Percentiles rank a stretch among this genome's conserved stretches.
Evolutionary conservation across 1,140 invertebrate genomes (phyloP).

Genomic region (Periplaneta americana): DNA sequence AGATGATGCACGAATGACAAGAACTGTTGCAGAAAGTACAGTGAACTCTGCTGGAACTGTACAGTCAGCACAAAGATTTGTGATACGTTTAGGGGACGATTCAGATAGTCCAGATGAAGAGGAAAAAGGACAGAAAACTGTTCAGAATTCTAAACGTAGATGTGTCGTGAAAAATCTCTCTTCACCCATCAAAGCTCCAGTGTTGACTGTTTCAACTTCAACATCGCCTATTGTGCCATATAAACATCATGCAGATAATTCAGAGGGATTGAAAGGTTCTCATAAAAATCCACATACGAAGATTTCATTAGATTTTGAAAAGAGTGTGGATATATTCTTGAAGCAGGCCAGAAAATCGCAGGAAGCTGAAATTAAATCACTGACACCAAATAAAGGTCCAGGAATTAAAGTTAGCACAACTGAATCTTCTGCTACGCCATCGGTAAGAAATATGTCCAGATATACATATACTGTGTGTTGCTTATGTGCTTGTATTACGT

Average conservation of each 20-base stretch:
- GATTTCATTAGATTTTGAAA: slow-evolving; percentile 37
- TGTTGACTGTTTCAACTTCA: neutral
- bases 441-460: neutral
- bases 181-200: neutral
- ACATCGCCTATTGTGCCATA: neutral
- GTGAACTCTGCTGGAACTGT: slow-evolving; percentile 21
- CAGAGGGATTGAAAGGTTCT: too few relatives aligned
- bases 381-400: neutral
- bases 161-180: neutral
- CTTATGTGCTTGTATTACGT: too few relatives aligned
- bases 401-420: neutral
- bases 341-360: slow-evolving; percentile 34
- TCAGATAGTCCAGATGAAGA: slow-evolving; percentile 36
- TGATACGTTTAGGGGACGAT: slow-evolving; percentile 37
- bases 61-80: slow-evolving; percentile 28
- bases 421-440: neutral
- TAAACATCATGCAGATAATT: neutral
- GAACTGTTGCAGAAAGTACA: neutral
- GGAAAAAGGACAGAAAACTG: slow-evolving; percentile 17
- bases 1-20: neutral
- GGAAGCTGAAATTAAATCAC: slow-evolving; percentile 27
- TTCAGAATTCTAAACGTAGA: neutral
- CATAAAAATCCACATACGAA: too few relatives aligned
- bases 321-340: slow-evolving; percentile 37
- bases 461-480: neutral